phyloP scores from a whole-genome alignment of 2,113 vertebrate genomes.

The Passer domesticus region DNA sequence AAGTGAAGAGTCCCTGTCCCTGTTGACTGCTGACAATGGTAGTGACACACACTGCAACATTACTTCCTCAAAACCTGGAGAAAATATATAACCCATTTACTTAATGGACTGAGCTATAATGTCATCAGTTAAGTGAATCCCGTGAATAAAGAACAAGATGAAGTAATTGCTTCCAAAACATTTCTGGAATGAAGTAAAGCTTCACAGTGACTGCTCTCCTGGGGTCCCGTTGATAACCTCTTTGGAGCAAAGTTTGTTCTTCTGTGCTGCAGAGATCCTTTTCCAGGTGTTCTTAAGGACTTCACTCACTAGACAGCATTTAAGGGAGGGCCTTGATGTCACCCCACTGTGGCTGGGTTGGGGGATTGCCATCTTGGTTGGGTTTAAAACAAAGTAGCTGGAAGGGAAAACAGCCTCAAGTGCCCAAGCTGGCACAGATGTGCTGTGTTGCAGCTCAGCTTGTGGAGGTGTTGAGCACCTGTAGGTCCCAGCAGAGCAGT shows the following conservation, averaged over 20 bases:
- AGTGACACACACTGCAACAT: not conserved
- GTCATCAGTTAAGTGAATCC: slow-evolving; percentile 65
- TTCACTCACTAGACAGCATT: not conserved
- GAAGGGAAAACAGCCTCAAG: not conserved
- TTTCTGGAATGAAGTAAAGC: slow-evolving; percentile 60
- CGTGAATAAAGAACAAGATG: slow-evolving; percentile 54
- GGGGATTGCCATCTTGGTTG: not conserved
- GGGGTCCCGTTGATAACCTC: slow-evolving; percentile 29
- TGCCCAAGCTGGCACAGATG: not conserved
- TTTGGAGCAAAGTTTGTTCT: slow-evolving; percentile 14
- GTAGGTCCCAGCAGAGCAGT: not conserved
- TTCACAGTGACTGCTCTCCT: slow-evolving; percentile 50
- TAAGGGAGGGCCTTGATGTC: not conserved
- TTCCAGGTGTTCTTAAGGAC: not conserved
- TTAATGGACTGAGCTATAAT: slow-evolving; percentile 68
- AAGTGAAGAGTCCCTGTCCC: not conserved
- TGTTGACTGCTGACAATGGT: not conserved
- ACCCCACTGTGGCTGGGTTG: not conserved
- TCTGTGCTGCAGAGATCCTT: not conserved
- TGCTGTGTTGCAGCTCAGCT: not conserved
- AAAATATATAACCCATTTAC: slow-evolving; percentile 63
- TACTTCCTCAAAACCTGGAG: slow-evolving; percentile 55
- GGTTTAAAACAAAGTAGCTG: not conserved
- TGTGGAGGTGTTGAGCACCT: not conserved
- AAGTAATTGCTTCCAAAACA: slow-evolving; percentile 71